Conservation (phyloP, 2,113 vertebrate genomes). For the Hydropotes inermis region DNA sequence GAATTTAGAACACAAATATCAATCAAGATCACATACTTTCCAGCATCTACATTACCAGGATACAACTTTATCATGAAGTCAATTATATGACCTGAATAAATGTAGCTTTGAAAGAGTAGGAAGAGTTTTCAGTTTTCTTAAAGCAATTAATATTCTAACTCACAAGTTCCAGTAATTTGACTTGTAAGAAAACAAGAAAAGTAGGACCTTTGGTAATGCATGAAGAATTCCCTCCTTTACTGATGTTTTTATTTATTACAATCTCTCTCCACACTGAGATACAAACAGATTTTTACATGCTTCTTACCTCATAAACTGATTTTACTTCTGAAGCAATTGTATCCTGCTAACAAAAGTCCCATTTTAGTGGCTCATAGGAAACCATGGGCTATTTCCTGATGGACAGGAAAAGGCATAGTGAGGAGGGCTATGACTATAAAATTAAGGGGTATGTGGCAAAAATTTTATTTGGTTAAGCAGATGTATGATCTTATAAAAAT, state of each 20-base stretch:
- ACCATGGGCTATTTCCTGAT: background rate
- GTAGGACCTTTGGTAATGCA: background rate
- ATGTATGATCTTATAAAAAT: background rate
- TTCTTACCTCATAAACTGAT: constrained; percentile 28
- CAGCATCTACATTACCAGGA: background rate
- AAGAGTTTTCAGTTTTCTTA: background rate
- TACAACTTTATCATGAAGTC: background rate
- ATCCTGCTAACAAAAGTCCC: constrained; percentile 32
- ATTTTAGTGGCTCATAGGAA: constrained; percentile 19
- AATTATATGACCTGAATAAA: background rate
- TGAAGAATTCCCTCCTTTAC: background rate
- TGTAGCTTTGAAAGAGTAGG: background rate
- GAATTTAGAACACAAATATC: background rate
- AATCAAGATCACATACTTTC: background rate
- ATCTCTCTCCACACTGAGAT: constrained; percentile 63
- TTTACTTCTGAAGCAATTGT: constrained; percentile 38
- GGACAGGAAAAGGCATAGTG: background rate
- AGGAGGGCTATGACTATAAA: background rate
- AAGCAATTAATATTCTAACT: background rate
- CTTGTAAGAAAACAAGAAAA: background rate
- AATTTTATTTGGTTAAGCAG: background rate
- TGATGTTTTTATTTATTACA: background rate
- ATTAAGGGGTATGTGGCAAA: background rate
- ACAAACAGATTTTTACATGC: background rate
- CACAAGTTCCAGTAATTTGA: background rate